A percentile compares a stretch with the other conserved stretches of the same genome.
These are phyloP conservation scores for Ophonus ardosiacus DNA, from an alignment of 2,888 invertebrate genomes.

Conservation along the genomic window DNA sequence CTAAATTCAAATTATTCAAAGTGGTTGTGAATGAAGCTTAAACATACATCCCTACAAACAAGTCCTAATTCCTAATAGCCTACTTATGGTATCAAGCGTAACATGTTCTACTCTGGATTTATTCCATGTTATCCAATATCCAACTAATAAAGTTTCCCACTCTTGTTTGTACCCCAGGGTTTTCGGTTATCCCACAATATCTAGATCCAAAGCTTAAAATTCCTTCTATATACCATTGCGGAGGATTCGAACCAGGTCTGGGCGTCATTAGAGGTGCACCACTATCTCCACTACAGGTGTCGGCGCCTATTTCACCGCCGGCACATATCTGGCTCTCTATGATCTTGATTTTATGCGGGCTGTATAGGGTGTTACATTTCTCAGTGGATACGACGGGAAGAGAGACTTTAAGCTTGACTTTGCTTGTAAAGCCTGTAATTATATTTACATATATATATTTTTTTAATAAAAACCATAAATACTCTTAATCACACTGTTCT, in stretches of 20 bases:
- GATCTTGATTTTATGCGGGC: no score
- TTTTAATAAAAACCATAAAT: no score
- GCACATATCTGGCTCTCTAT: constrained; percentile 71
- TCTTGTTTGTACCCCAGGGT: constrained; percentile 79
- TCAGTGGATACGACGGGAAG: not conserved
- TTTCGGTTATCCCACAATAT: constrained; percentile 76
- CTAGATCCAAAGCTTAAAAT: constrained; percentile 80
- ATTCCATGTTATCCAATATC: constrained; percentile 51
- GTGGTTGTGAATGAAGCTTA: no score
- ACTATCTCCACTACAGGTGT: constrained; percentile 61
- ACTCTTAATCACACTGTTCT: no score
- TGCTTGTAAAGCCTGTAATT: no score
- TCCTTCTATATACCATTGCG: constrained; percentile 73
- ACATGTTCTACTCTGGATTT: no score
- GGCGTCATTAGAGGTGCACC: constrained; percentile 57
- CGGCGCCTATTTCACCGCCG: constrained; percentile 68
- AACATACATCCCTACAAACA: no score
- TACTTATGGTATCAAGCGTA: no score
- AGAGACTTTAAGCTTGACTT: not conserved
- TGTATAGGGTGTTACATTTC: no score
- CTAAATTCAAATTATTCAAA: no score
- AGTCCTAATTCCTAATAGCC: no score
- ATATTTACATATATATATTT: no score
- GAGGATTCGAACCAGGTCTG: constrained; percentile 36
- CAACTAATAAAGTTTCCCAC: constrained; percentile 71